A percentile compares a stretch with the other conserved stretches of the same genome.
These are phyloP conservation scores for Candidula unifasciata DNA, from an alignment of 2,888 invertebrate genomes.

Conservation along the genomic window DNA sequence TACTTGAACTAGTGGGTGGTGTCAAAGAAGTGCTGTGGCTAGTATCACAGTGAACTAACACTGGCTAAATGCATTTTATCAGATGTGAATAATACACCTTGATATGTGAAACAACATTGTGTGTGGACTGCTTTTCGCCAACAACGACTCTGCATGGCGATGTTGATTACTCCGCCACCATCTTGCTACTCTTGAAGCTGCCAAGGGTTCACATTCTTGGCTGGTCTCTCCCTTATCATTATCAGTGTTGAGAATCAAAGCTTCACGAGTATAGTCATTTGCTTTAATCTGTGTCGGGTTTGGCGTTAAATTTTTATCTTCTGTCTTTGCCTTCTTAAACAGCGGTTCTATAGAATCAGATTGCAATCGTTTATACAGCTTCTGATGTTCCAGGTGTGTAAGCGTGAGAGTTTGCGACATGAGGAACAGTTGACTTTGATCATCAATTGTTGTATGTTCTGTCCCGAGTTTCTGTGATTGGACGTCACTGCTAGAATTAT, in stretches of 20 bases:
- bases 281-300: background rate
- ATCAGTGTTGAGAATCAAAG: background rate
- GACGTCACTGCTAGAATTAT: background rate
- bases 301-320: background rate
- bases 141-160: slow-evolving; percentile 45
- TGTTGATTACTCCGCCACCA: slow-evolving; percentile 63
- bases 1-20: no score
- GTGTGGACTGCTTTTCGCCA: slow-evolving; percentile 60
- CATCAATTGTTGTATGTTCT: no score
- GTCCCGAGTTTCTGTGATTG: no score
- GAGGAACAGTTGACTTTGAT: no score
- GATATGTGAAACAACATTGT: slow-evolving; percentile 60
- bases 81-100: slow-evolving; percentile 60
- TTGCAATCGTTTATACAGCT: no score
- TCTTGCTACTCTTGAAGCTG: slow-evolving; percentile 62
- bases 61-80: no score
- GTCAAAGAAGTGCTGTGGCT: no score
- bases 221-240: background rate
- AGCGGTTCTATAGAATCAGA: background rate
- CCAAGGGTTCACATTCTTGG: slow-evolving; percentile 55
- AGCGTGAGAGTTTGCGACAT: no score
- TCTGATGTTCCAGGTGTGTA: no score
- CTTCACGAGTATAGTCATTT: background rate
- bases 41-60: no score
- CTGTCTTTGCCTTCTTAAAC: background rate